Evolutionary conservation across 2,888 invertebrate genomes (phyloP).

Genomic region (Tipula confusa): DNA sequence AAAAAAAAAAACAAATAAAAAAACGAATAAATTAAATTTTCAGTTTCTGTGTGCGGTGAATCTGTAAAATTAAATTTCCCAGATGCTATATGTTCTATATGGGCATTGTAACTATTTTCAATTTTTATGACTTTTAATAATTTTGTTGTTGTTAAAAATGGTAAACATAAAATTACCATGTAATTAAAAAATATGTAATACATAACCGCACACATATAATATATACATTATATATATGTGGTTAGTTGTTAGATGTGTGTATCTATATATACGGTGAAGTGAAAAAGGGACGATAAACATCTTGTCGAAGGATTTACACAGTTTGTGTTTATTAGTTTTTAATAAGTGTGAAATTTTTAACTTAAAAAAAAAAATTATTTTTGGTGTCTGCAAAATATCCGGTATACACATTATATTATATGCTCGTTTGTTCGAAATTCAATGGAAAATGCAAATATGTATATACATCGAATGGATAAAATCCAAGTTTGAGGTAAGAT

Average conservation of each 20-base stretch:
- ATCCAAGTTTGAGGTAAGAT: not conserved
- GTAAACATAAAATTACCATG: constrained; percentile 12
- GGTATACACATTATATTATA: not conserved
- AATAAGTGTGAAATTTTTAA: not conserved
- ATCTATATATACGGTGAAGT: not conserved
- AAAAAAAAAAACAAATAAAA: too few relatives aligned
- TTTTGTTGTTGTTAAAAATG: too few relatives aligned
- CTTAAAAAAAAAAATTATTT: not conserved
- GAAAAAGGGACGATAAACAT: not conserved
- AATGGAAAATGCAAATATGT: not conserved
- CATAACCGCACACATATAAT: not conserved
- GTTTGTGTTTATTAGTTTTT: constrained; percentile 6
- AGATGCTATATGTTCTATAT: not conserved
- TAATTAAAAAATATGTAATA: not conserved
- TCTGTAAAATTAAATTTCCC: not conserved
- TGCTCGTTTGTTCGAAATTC: too few relatives aligned
- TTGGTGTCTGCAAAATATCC: not conserved
- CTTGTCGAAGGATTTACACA: not conserved
- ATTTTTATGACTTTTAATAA: not conserved
- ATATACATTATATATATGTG: not conserved
- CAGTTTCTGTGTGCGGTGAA: not conserved
- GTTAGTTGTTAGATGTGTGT: not conserved
- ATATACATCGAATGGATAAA: not conserved
- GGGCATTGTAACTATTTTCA: not conserved
- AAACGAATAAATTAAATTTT: not conserved